These are phyloP conservation scores for Leptothorax acervorum DNA, from an alignment of 2,888 invertebrate species.

Conservation along the genomic window DNA sequence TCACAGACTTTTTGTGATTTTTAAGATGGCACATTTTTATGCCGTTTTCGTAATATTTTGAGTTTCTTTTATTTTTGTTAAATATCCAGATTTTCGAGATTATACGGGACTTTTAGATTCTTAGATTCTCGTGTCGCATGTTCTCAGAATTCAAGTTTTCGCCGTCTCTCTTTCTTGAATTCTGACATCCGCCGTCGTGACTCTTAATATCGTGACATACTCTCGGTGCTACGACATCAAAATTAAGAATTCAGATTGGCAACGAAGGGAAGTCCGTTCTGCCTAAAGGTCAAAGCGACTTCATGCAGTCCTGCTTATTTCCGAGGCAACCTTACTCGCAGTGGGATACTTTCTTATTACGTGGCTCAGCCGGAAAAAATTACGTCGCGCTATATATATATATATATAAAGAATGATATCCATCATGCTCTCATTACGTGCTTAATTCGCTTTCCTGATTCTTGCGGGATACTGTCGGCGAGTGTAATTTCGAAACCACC, in stretches of 20 bases:
- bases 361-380: slow-evolving; percentile 51
- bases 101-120: neutral
- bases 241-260: slow-evolving; percentile 42
- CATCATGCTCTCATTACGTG: slow-evolving; percentile 48
- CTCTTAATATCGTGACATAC: neutral
- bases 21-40: neutral
- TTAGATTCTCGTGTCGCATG: neutral
- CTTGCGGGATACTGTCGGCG: neutral
- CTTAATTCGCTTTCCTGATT: slow-evolving; percentile 43
- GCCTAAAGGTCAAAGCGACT: slow-evolving; percentile 51
- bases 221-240: neutral
- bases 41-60: neutral
- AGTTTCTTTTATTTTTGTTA: neutral
- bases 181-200: neutral
- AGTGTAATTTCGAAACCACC: slow-evolving; percentile 12
- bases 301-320: slow-evolving; percentile 36
- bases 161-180: neutral
- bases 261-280: slow-evolving; percentile 28
- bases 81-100: neutral
- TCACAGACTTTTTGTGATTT: neutral
- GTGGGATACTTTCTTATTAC: slow-evolving; percentile 49
- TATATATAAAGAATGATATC: slow-evolving; percentile 26
- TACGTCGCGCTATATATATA: slow-evolving; percentile 35
- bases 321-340: slow-evolving; percentile 44
- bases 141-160: neutral